Percentiles rank a stretch among this genome's conserved stretches.
These are phyloP conservation scores for Phanerotoma sp. DNA, from an alignment of 2,888 invertebrate genomes.

Conservation along the genomic window DNA sequence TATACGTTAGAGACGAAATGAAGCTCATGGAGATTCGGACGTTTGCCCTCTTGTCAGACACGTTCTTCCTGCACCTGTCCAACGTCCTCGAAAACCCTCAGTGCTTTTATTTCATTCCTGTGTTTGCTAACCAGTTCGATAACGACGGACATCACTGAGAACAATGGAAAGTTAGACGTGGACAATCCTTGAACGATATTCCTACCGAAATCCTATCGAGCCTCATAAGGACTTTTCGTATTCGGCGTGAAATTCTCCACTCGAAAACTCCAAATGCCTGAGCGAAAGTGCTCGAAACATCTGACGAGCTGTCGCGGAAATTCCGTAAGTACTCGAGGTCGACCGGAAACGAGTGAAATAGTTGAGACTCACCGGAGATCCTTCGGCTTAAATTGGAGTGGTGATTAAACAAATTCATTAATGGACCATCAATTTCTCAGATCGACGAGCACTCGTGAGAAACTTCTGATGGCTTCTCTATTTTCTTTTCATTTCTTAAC, in stretches of 20 bases:
- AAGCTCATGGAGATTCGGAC: constrained; percentile 36
- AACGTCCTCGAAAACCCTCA: constrained; percentile 2
- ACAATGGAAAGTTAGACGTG: constrained; percentile 17
- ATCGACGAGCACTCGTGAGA: constrained; percentile 7
- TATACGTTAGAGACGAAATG: constrained; percentile 32
- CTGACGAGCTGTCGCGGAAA: constrained; percentile 27
- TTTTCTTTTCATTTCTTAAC: constrained; percentile 13
- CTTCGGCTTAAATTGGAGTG: constrained; percentile 22
- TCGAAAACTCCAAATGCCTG: constrained; percentile 19
- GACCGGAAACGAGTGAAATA: constrained; percentile 17
- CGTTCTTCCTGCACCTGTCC: constrained; percentile 14
- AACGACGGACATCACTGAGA: constrained; percentile 7
- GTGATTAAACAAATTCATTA: constrained; percentile 28
- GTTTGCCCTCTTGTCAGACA: constrained; percentile 1
- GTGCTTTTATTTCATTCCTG: constrained; percentile 11
- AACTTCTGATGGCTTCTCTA: constrained; percentile 9
- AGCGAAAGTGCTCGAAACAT: constrained; percentile 27
- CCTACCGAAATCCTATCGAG: not conserved
- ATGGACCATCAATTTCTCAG: constrained; percentile 14
- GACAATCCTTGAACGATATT: not conserved
- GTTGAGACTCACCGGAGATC: constrained; percentile 17
- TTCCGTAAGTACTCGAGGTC: constrained; percentile 21
- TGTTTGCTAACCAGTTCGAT: not conserved
- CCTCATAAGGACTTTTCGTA: constrained; percentile 11
- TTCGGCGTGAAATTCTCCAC: constrained; percentile 21